A percentile compares a stretch with the other conserved stretches of the same genome.
Conservation (phyloP, 2,797 vertebrate species). For the Trematomus bernacchii region DNA sequence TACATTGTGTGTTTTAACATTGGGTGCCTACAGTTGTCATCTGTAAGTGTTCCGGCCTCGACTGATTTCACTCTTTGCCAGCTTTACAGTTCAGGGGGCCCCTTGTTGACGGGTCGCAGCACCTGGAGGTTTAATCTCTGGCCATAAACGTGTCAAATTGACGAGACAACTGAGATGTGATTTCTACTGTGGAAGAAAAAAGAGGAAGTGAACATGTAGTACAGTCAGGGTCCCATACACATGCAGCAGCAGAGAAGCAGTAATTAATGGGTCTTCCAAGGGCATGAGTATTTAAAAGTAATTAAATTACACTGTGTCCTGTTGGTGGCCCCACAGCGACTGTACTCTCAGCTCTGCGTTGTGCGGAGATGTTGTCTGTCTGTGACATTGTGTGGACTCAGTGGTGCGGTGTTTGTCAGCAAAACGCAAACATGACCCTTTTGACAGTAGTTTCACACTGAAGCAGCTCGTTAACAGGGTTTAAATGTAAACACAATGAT, state of each 20-base stretch:
- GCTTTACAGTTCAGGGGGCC: slow-evolving; percentile 32
- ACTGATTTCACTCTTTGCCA: slow-evolving; percentile 8
- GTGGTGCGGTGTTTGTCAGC: slow-evolving; percentile 39
- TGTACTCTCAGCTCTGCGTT: slow-evolving; percentile 30
- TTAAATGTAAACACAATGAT: not conserved
- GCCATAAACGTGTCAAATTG: slow-evolving; percentile 55
- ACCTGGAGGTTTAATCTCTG: slow-evolving; percentile 43
- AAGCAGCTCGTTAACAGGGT: slow-evolving; percentile 14
- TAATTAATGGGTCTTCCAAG: slow-evolving; percentile 66
- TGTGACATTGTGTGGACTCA: slow-evolving; percentile 47
- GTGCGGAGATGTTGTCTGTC: slow-evolving; percentile 23
- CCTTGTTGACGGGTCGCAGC: slow-evolving; percentile 13
- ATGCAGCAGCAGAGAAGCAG: slow-evolving; percentile 28
- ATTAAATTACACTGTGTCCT: slow-evolving; percentile 61
- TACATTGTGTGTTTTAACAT: slow-evolving; percentile 17
- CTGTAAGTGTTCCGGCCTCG: not conserved
- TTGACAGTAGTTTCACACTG: slow-evolving; percentile 17
- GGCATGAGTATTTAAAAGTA: slow-evolving; percentile 55
- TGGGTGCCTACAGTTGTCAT: slow-evolving; percentile 25
- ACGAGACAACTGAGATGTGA: slow-evolving; percentile 18
- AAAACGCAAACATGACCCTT: slow-evolving; percentile 39
- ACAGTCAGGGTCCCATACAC: slow-evolving; percentile 42
- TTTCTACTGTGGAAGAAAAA: slow-evolving; percentile 12
- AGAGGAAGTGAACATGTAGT: slow-evolving; percentile 34
- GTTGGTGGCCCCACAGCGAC: slow-evolving; percentile 41